phyloP scores from a whole-genome alignment of 2,888 invertebrate species.

The Apomyelois bistriatella region DNA sequence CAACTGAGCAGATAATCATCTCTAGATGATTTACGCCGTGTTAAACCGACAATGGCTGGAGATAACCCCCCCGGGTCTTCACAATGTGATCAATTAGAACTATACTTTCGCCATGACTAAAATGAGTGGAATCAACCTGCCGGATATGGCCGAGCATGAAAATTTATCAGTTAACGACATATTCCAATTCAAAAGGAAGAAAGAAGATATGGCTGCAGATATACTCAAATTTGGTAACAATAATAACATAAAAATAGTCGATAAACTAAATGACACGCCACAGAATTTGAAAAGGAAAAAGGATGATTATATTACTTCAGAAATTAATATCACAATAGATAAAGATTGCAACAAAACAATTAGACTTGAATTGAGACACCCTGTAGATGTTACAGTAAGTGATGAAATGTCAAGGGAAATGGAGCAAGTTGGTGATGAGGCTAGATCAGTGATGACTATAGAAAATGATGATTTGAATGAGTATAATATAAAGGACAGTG shows the following conservation, averaged over 20 bases:
- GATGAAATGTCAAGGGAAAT: conserved; percentile 20
- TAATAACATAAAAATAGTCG: conserved; percentile 37
- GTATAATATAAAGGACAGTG: conserved; percentile 38
- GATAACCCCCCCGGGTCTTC: conserved; percentile 55
- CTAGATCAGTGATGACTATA: conserved; percentile 26
- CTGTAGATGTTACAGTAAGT: conserved; percentile 29
- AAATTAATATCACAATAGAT: conserved; percentile 57
- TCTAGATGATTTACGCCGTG: conserved; percentile 73
- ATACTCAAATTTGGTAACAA: conserved; percentile 37
- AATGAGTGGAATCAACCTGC: conserved; percentile 57
- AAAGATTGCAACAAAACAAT: conserved; percentile 56
- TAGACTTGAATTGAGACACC: conserved; percentile 51
- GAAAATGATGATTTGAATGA: conserved; percentile 35
- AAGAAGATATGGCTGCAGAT: conserved; percentile 25
- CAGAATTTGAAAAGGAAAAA: conserved; percentile 46
- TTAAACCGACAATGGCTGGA: conserved; percentile 69
- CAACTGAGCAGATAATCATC: conserved; percentile 67
- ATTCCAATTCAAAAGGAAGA: conserved; percentile 51
- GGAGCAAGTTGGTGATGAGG: conserved; percentile 23
- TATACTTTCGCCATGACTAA: conserved; percentile 57
- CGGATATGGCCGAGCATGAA: conserved; percentile 52
- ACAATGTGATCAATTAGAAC: conserved; percentile 74
- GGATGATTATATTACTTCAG: conserved; percentile 46
- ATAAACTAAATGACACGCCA: conserved; percentile 34
- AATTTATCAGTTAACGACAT: conserved; percentile 50